Evolutionary conservation across 2,888 invertebrate species (phyloP).

Genomic region (Melolontha melolontha): DNA sequence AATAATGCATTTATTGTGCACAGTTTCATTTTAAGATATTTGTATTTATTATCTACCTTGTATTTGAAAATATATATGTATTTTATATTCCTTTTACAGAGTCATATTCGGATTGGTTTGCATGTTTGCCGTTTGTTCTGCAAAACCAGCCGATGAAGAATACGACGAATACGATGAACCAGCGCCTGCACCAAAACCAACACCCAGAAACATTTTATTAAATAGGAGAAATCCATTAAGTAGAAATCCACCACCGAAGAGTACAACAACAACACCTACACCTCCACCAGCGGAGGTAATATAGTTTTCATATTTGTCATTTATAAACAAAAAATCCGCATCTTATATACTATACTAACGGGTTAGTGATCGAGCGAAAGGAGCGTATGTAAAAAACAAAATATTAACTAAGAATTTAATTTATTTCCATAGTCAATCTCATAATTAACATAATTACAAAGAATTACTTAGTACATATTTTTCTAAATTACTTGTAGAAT

Average conservation of each 20-base stretch:
- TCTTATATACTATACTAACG: no score
- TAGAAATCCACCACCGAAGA: slow-evolving; percentile 56
- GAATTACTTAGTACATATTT: no score
- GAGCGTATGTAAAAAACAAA: no score
- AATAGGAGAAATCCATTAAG: slow-evolving; percentile 62
- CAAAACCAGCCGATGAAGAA: slow-evolving; percentile 59
- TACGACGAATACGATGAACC: slow-evolving; percentile 62
- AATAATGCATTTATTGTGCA: no score
- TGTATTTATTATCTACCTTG: no score
- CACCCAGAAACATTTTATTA: slow-evolving; percentile 55
- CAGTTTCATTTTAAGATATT: no score
- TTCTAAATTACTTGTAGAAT: no score
- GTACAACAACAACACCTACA: slow-evolving; percentile 60
- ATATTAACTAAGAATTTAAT: no score
- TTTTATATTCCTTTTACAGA: slow-evolving; percentile 51
- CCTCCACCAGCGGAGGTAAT: slow-evolving; percentile 55
- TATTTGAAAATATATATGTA: background rate
- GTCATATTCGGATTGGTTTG: slow-evolving; percentile 58
- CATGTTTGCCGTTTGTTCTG: slow-evolving; percentile 56
- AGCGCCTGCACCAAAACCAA: slow-evolving; percentile 59
- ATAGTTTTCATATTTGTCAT: background rate
- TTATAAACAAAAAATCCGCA: no score
- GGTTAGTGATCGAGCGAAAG: no score
- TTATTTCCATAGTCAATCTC: no score
- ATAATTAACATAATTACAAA: no score